Percentiles rank a stretch among this genome's conserved stretches.
Evolutionary conservation across 2,113 vertebrate species (phyloP).

Genomic region (Diphyllodes magnificus): DNA sequence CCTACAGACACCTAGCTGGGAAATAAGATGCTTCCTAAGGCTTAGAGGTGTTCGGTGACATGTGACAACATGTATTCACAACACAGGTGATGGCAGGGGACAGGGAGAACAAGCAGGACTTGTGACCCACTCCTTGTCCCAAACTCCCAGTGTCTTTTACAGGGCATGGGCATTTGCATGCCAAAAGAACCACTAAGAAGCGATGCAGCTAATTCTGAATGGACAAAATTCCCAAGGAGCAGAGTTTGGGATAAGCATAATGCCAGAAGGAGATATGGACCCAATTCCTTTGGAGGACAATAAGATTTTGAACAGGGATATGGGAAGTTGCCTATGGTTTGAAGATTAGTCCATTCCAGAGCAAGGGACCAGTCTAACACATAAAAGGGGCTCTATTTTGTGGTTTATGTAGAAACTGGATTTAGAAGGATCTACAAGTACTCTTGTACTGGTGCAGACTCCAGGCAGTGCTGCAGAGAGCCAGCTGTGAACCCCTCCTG

Average conservation of each 20-base stretch:
- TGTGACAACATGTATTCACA: background rate
- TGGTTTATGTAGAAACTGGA: background rate
- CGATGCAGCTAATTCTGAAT: background rate
- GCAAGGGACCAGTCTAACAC: background rate
- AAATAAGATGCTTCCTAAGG: background rate
- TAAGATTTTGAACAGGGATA: background rate
- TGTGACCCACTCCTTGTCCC: background rate
- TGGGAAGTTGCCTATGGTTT: background rate
- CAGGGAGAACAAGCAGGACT: background rate
- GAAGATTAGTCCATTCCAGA: background rate
- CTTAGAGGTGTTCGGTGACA: background rate
- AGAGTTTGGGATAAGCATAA: background rate
- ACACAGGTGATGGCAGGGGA: background rate
- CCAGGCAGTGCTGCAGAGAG: background rate
- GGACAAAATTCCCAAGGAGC: background rate
- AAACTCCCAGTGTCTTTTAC: background rate
- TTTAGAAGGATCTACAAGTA: background rate
- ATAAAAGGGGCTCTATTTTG: background rate
- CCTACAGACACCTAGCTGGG: background rate
- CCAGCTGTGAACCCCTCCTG: accelerated
- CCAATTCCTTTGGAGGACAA: background rate
- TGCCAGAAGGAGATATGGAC: background rate
- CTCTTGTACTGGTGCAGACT: background rate
- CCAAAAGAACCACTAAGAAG: background rate
- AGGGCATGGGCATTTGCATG: background rate